Conservation (phyloP, 2,797 vertebrate species). For the Hipposideros larvatus region DNA sequence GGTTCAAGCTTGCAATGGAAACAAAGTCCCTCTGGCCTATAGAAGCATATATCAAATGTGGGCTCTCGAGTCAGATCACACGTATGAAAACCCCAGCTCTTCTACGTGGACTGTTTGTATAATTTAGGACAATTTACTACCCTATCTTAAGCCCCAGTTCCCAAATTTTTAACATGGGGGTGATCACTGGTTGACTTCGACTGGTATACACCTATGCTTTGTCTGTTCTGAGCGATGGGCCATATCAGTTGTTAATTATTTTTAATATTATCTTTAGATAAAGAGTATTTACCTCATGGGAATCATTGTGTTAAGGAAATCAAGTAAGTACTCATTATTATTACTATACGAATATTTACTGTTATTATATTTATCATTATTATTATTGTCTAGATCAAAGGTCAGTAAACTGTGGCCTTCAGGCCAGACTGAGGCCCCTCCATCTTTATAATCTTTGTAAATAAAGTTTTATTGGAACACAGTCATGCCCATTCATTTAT, state of each 20-base stretch:
- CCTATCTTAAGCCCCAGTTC: background rate
- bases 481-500: background rate
- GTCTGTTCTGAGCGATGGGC: conserved; percentile 24
- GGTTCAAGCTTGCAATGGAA: background rate
- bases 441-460: background rate
- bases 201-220: background rate
- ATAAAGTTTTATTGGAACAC: background rate
- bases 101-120: background rate
- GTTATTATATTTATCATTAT: conserved; percentile 29
- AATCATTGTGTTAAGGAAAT: conserved; percentile 1
- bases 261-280: conserved; percentile 14
- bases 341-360: background rate
- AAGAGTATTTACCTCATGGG: conserved; percentile 7
- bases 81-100: background rate
- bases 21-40: background rate
- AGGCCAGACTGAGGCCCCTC: background rate
- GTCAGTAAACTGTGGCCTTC: background rate
- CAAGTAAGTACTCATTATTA: background rate
- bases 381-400: background rate
- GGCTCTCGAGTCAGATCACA: background rate
- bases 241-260: conserved; percentile 46
- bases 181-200: conserved; percentile 23
- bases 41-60: background rate
- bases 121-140: background rate
- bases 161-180: background rate